phyloP scores from a whole-genome alignment of 1,140 invertebrate genomes.

The Antheraea mylitta region DNA sequence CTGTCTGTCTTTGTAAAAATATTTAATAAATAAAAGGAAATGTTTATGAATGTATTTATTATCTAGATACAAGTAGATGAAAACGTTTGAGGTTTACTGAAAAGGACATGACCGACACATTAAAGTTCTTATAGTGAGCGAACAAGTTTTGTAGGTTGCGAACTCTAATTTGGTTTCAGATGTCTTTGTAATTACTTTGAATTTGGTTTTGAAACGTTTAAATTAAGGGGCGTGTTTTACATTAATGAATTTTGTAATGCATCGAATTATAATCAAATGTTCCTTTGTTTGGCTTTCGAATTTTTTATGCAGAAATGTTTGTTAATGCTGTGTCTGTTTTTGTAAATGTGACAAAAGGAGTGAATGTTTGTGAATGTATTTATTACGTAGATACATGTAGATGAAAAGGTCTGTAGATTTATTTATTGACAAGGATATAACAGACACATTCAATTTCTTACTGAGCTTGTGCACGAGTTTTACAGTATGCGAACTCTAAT shows the following conservation, averaged over 20 bases:
- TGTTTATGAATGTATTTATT: not conserved
- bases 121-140: conserved; percentile 12
- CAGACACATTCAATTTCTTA: conserved; percentile 15
- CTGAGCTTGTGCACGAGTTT: conserved; percentile 15
- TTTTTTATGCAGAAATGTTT: not conserved
- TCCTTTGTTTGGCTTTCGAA: not conserved
- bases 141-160: conserved; percentile 17
- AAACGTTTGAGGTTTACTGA: conserved; percentile 17
- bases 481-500: conserved; percentile 15
- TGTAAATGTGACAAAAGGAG: not conserved
- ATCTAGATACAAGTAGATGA: not conserved
- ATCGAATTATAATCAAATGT: not conserved
- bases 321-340: not conserved
- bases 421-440: conserved; percentile 18
- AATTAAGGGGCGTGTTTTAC: not conserved
- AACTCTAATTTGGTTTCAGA: conserved; percentile 15
- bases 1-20: too few species aligned
- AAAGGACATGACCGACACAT: conserved; percentile 15
- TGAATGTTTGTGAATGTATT: not conserved
- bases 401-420: conserved; percentile 15
- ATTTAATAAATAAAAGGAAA: too few species aligned
- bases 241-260: conserved; percentile 1
- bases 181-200: conserved; percentile 4
- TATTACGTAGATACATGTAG: not conserved
- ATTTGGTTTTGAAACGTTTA: not conserved